Conservation (phyloP, 2,888 invertebrate genomes). For the Torymus aiolomorphi region DNA sequence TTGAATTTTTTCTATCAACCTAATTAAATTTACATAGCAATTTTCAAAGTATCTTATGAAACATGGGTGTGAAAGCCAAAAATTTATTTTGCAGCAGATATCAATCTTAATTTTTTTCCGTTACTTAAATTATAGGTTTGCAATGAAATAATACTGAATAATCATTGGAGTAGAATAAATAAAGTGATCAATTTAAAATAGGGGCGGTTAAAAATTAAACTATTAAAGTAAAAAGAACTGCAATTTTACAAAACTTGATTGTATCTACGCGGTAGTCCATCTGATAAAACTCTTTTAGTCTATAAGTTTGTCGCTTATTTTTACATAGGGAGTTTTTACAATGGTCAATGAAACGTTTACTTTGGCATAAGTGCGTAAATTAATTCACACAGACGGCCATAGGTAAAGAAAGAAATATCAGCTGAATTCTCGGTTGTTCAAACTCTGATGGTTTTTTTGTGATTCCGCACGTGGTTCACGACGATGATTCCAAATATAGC, state of each 20-base stretch:
- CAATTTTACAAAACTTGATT: constrained; percentile 56
- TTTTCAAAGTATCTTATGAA: too few species aligned
- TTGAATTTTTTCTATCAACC: too few species aligned
- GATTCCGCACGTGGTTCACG: constrained; percentile 43
- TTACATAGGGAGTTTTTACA: constrained; percentile 42
- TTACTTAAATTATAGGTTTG: too few species aligned
- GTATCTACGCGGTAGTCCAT: constrained; percentile 52
- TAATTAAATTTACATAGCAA: too few species aligned
- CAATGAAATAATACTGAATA: background rate
- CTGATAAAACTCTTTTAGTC: constrained; percentile 50
- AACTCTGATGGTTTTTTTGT: constrained; percentile 31
- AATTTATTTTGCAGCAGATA: too few species aligned
- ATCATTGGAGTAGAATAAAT: constrained; percentile 8
- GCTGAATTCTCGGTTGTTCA: constrained; percentile 53
- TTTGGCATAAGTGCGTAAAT: constrained; percentile 54
- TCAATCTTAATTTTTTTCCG: too few species aligned
- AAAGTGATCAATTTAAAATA: constrained; percentile 45
- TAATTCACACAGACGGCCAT: constrained; percentile 38
- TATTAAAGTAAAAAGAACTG: constrained; percentile 36
- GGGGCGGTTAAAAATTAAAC: constrained; percentile 15
- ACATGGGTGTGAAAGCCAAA: too few species aligned
- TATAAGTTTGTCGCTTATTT: constrained; percentile 55
- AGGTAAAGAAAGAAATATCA: constrained; percentile 23
- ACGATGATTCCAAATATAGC: constrained; percentile 47
- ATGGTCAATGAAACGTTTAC: constrained; percentile 47